Evolutionary conservation across 2,797 vertebrate species (phyloP), one percentile per base, ranked within the genome.

Genomic region (Eulemur coronatus): DNA sequence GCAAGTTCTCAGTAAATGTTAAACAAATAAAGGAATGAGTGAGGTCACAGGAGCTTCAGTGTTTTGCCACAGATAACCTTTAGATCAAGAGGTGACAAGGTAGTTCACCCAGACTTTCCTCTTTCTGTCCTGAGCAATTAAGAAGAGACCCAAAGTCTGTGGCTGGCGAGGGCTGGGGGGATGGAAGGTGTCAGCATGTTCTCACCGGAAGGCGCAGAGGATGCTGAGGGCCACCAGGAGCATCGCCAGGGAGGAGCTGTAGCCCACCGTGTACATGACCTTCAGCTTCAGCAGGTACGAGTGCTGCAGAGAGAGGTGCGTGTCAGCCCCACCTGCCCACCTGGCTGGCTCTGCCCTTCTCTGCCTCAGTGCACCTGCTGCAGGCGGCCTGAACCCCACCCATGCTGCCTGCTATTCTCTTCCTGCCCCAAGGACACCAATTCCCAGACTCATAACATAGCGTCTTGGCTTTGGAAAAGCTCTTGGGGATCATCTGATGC

Each of bases 261-360:
- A 99, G 90, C 99, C 99, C 0, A 98, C 96, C 0, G 99, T 99
- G 97, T 99, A 99, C 98, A 99, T 99, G 84, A 98, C 99, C 98
- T 99, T 99, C 98, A 99, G 98, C 65, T 99, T 99, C 98, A 99
- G 98, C 98, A 99, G 99, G 96, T 99, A 99, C 35, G 99, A 81
- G 10, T 98, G 98, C 99, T 99, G 98, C 43, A 91, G 88, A 89
- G 76, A 95, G 90, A 98, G 65, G 92, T 13, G 26, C 4, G 12
- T 38, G 50, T 97, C 81, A 97, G 89, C n/a, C 33, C 63, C 18
- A 6, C 35, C 43, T 0, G 0, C 14, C 55, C 79, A 24, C 52
- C 52, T 7, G 0, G 15, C 46, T 28, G 35, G 20, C 59, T 43
- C 33, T 67, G 28, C 38, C 50, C 75, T 46, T 57, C 84, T 46